phyloP scores from a whole-genome alignment of 2,113 vertebrate genomes.

The Bos javanicus region DNA sequence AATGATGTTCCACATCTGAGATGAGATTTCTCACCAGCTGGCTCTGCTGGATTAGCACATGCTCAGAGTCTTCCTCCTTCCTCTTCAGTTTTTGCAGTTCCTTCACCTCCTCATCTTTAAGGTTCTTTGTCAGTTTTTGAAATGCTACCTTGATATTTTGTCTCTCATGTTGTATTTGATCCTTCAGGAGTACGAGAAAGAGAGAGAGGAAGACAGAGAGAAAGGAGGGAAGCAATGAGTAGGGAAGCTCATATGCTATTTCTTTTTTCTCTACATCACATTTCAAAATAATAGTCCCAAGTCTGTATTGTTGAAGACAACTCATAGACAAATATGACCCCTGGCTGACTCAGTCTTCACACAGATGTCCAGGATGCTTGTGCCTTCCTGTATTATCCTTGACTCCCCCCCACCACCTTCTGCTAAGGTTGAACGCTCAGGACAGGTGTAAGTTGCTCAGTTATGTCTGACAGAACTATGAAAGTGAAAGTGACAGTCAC shows the following conservation, averaged over 20 bases:
- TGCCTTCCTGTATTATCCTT: not conserved
- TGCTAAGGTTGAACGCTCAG: accelerated
- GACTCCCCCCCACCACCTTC: accelerated
- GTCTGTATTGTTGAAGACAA: not conserved
- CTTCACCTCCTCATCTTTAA: not conserved
- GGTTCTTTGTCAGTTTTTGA: not conserved
- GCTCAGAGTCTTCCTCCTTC: not conserved
- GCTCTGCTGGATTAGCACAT: not conserved
- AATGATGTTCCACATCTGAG: not conserved
- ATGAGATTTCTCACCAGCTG: not conserved
- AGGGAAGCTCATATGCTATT: not conserved
- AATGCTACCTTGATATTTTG: not conserved
- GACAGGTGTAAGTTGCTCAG: not conserved
- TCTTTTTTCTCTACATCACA: not conserved
- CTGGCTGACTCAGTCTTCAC: not conserved
- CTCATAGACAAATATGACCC: not conserved
- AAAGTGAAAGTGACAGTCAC: not conserved
- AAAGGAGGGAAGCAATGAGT: not conserved
- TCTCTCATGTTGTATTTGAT: not conserved
- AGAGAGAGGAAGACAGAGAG: not conserved
- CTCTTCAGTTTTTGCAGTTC: not conserved
- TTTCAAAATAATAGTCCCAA: not conserved
- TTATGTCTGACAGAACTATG: not conserved
- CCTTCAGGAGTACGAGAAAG: not conserved
- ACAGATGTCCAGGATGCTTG: not conserved